Evolutionary conservation across 2,113 vertebrate genomes (phyloP).

Genomic region (Gadus chalcogrammus): DNA sequence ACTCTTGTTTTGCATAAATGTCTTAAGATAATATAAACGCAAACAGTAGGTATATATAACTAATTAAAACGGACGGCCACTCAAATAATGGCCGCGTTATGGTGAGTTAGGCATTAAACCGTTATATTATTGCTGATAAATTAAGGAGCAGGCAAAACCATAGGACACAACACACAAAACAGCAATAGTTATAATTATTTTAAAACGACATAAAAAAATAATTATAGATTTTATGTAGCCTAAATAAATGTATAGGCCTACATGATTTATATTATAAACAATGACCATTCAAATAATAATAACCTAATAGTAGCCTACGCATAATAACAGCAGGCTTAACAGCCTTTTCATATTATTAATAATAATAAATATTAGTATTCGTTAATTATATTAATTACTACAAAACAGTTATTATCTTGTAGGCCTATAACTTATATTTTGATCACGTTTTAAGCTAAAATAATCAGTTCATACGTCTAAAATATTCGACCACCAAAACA

Average conservation of each 20-base stretch:
- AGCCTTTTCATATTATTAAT: background rate
- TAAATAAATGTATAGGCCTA: background rate
- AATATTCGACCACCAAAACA: too few species aligned
- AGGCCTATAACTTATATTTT: too few species aligned
- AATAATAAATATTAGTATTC: background rate
- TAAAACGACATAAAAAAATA: too few species aligned
- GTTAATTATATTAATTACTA: background rate
- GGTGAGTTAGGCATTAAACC: too few species aligned
- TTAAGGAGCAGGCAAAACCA: too few species aligned
- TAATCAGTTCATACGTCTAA: too few species aligned
- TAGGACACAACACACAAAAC: too few species aligned
- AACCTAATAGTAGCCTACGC: background rate
- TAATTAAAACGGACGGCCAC: background rate
- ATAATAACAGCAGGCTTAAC: background rate
- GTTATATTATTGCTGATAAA: too few species aligned
- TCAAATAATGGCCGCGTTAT: background rate
- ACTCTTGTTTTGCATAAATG: background rate
- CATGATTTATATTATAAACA: background rate
- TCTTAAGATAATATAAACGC: background rate
- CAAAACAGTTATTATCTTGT: background rate
- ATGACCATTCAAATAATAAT: background rate
- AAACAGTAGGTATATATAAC: background rate
- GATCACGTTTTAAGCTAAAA: too few species aligned
- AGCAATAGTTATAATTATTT: too few species aligned
- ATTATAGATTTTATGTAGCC: too few species aligned